phyloP scores from a whole-genome alignment of 2,113 vertebrate genomes.

The Potamarius usumacintae region DNA sequence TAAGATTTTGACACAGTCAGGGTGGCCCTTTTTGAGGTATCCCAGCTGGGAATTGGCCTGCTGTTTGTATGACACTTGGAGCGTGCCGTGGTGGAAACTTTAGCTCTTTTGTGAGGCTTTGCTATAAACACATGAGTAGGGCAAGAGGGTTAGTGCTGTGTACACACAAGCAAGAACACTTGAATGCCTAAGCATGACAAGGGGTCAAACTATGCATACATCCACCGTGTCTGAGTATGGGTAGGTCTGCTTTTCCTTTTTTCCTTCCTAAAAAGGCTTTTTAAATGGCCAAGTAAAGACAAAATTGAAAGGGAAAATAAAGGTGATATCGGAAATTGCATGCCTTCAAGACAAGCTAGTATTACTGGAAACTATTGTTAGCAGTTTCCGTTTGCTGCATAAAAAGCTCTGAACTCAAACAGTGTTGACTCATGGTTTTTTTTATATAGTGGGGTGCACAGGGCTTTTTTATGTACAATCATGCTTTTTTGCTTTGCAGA shows the following conservation, averaged over 20 bases:
- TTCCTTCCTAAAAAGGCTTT: background rate
- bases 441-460: slow-evolving; percentile 41
- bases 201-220: slow-evolving; percentile 32
- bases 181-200: slow-evolving; percentile 42
- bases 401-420: slow-evolving; percentile 21
- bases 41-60: slow-evolving; percentile 20
- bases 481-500: slow-evolving; percentile 25
- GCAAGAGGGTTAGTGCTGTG: slow-evolving; percentile 14
- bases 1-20: background rate
- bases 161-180: slow-evolving; percentile 23
- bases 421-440: slow-evolving; percentile 48
- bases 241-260: background rate
- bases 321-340: background rate
- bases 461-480: slow-evolving; percentile 38
- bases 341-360: background rate
- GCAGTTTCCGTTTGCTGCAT: slow-evolving; percentile 16
- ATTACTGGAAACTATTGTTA: slow-evolving; percentile 29
- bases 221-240: slow-evolving; percentile 1
- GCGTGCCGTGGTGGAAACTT: slow-evolving; percentile 50
- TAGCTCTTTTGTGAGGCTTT: slow-evolving; percentile 35
- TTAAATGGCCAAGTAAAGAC: slow-evolving; percentile 23
- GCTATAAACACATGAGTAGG: slow-evolving; percentile 48
- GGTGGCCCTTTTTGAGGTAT: background rate
- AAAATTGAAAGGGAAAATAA: background rate
- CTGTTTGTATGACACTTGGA: slow-evolving; percentile 52